Evolutionary conservation across 2,113 vertebrate genomes (phyloP), one percentile per base, ranked within the genome.

Genomic region (Amphilophus citrinellus): DNA sequence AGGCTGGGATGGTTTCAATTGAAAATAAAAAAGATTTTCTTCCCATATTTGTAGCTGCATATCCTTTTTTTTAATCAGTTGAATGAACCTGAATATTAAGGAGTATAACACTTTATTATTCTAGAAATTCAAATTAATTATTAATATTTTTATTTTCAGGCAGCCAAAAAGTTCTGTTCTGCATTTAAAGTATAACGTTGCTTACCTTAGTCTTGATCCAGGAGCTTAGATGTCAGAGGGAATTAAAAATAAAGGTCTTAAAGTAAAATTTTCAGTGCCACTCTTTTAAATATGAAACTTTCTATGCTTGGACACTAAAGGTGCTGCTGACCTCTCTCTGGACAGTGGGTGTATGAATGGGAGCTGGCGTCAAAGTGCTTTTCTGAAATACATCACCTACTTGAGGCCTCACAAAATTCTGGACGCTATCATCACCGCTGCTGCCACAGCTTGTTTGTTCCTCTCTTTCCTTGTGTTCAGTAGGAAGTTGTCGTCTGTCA

Each of bases 401-500:
- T 61, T 47, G 22, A 87, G 91, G 90, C 87, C 90, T 88, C 61
- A 58, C 88, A 86, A 91, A 61, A 90, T 92, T 88, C 87, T 78
- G 57, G 82, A 44, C 61, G 44, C 59, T 87, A 79, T 89, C 90
- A 92, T 93, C 85, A 88, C 91, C 91, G 93, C 90, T 93, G 84
- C 93, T 84, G 84, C 86, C 89, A 89, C 88, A 79, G 81, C 89
- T 93, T 96, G 95, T 96, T 96, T 96, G 91, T 95, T 93, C 90
- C 91, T 87, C 79, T 90, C 80, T 87, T 88, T 88, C 87, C 93
- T 87, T 88, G 91, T 90, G 82, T 92, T 93, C 79, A 81, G 87
- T 83, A 93, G 96, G 95, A 96, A 96, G 89, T 77, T 89, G 92
- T 89, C 77, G 87, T 96, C 96, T 92, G 95, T 96, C 96, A 96